Conservation (phyloP, 2,797 vertebrate species). For the Bothrops alternatus region DNA sequence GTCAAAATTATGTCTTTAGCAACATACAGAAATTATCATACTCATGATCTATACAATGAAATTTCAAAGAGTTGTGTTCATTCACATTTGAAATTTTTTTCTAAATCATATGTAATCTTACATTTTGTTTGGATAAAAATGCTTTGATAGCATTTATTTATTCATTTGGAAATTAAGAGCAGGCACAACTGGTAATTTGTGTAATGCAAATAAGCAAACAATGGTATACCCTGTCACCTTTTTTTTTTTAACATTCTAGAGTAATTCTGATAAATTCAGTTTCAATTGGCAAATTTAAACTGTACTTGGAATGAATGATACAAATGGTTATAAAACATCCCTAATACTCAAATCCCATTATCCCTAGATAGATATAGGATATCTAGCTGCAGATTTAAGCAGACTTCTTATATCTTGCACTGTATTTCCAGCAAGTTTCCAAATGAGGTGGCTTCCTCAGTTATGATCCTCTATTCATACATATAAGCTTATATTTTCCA, state of each 20-base stretch:
- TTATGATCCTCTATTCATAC: slow-evolving; percentile 35
- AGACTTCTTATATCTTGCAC: slow-evolving; percentile 44
- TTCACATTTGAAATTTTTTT: slow-evolving; percentile 41
- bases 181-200: slow-evolving; percentile 71
- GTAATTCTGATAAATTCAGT: slow-evolving; percentile 33
- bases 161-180: slow-evolving; percentile 63
- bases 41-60: slow-evolving; percentile 48
- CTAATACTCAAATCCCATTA: slow-evolving; percentile 49
- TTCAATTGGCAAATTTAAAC: slow-evolving; percentile 57
- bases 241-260: not conserved
- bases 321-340: slow-evolving; percentile 30
- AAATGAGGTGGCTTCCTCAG: slow-evolving; percentile 44
- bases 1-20: slow-evolving; percentile 22
- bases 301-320: slow-evolving; percentile 60
- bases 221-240: slow-evolving; percentile 69
- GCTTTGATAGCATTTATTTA: slow-evolving; percentile 55
- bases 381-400: slow-evolving; percentile 62
- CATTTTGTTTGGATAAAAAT: slow-evolving; percentile 58
- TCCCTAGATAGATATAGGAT: slow-evolving; percentile 50
- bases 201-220: slow-evolving; percentile 52
- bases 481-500: slow-evolving; percentile 59
- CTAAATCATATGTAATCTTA: slow-evolving; percentile 36
- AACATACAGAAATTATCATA: not conserved
- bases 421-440: slow-evolving; percentile 63
- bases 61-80: slow-evolving; percentile 49